These are phyloP conservation scores for Mus musculus DNA, from an alignment of 2,113 vertebrate genomes.

Conservation along the genomic window GRCm39 chr7:53025501-53026000, in stretches of 20 bases:
- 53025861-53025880: background rate
- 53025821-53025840: background rate
- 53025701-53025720: background rate
- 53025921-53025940: background rate
- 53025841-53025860: background rate
- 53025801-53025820: background rate
- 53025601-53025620: background rate
- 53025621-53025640: background rate
- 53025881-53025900: background rate
- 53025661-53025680: background rate
- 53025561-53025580: no score
- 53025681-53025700: background rate
- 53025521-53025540: accelerated
- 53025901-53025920: background rate
- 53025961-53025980: background rate
- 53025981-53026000: background rate
- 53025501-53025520: background rate
- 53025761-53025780: background rate
- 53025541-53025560: no score
- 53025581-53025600: background rate
- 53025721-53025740: background rate
- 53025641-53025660: background rate
- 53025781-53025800: background rate
- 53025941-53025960: background rate
- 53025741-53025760: background rate